Percentiles rank a stretch among this genome's conserved stretches.
Conservation (phyloP, 2,113 vertebrate species). For the Anas platyrhynchos region DNA sequence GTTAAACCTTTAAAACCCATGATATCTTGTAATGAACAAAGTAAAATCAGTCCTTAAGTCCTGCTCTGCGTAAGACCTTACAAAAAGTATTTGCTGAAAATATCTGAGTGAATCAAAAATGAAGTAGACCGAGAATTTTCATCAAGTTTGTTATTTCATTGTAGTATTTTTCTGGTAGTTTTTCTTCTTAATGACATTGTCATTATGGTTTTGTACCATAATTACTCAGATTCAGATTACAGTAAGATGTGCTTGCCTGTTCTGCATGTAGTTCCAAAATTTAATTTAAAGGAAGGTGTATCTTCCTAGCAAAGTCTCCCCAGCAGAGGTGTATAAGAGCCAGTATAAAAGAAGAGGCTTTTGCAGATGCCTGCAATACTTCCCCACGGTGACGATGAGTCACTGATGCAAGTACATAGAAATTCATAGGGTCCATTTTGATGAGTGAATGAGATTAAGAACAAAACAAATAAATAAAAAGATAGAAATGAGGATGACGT, state of each 20-base stretch:
- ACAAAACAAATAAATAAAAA: neutral
- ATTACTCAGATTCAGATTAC: neutral
- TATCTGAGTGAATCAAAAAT: neutral
- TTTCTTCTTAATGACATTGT: neutral
- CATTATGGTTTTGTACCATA: neutral
- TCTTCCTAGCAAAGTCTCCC: neutral
- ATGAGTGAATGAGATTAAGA: neutral
- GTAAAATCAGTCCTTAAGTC: neutral
- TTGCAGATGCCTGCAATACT: neutral
- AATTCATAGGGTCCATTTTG: neutral
- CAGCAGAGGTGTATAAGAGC: neutral
- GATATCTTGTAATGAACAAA: neutral
- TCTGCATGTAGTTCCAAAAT: neutral
- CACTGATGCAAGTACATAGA: neutral
- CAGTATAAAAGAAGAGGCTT: neutral
- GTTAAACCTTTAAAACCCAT: neutral
- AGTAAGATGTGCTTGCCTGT: neutral
- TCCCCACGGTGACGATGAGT: neutral
- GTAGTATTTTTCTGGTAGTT: neutral
- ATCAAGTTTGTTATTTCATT: neutral
- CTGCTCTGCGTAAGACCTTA: neutral
- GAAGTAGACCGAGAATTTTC: neutral
- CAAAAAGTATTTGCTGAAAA: neutral
- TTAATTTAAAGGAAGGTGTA: neutral
- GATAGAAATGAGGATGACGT: accelerated